phyloP scores from a whole-genome alignment of 2,113 vertebrate genomes.

The Mugil cephalus region DNA sequence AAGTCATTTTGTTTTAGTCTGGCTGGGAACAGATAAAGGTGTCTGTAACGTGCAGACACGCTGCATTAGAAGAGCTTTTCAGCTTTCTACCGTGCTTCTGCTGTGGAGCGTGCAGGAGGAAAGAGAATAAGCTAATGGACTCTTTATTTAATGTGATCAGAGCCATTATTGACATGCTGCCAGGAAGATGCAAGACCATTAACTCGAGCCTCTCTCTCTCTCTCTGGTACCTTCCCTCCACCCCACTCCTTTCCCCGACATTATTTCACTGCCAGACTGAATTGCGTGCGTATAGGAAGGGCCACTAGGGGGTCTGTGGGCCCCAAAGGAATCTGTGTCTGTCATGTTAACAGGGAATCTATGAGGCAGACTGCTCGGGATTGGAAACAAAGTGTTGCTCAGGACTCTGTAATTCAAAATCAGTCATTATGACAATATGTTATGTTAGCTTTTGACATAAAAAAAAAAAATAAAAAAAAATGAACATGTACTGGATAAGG shows the following conservation, averaged over 20 bases:
- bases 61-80: conserved; percentile 81
- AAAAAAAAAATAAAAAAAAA: conserved; percentile 15
- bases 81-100: conserved; percentile 83
- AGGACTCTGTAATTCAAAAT: conserved; percentile 25
- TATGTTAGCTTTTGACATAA: not conserved
- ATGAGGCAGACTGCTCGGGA: conserved; percentile 41
- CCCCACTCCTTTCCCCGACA: conserved; percentile 49
- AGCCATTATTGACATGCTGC: conserved; percentile 99
- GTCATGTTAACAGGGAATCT: conserved; percentile 66
- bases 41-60: conserved; percentile 69
- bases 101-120: conserved; percentile 80
- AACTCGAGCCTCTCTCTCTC: conserved; percentile 85
- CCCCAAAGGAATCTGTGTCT: conserved; percentile 63
- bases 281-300: conserved; percentile 37
- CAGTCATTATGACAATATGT: not conserved
- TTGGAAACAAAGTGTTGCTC: conserved; percentile 33
- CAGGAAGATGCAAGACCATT: conserved; percentile 98
- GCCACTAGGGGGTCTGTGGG: conserved; percentile 49
- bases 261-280: conserved; percentile 64
- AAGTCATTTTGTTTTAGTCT: conserved; percentile 62
- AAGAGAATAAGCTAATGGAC: conserved; percentile 97
- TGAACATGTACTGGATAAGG: not conserved
- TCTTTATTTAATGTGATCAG: conserved; percentile 99
- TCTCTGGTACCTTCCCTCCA: conserved; percentile 71
- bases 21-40: conserved; percentile 66